A percentile compares a stretch with the other conserved stretches of the same genome.
phyloP scores from a whole-genome alignment of 2,888 invertebrate genomes.

The Nemapogon koenigi region DNA sequence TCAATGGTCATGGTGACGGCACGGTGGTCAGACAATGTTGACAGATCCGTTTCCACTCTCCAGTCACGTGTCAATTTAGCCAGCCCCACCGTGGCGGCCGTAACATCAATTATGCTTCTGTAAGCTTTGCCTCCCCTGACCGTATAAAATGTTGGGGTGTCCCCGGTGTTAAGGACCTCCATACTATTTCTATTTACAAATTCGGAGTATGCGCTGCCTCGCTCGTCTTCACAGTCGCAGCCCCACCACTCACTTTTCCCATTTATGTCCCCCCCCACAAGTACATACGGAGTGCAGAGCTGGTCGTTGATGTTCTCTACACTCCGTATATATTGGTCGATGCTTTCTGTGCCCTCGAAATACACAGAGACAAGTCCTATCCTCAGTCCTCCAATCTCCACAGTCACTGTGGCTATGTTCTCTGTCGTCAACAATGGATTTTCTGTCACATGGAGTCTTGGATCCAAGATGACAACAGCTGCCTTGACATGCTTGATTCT shows the following conservation, averaged over 20 bases:
- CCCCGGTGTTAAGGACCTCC: conserved; percentile 14
- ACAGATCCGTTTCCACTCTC: conserved; percentile 14
- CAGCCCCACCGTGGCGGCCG: conserved; percentile 11
- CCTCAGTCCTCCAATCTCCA: conserved; percentile 12
- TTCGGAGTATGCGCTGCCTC: conserved; percentile 10
- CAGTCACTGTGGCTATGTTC: conserved; percentile 15
- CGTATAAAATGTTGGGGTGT: conserved; percentile 16
- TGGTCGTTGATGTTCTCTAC: conserved; percentile 1
- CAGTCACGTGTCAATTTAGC: conserved; percentile 13
- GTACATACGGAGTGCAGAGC: background rate
- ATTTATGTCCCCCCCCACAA: background rate
- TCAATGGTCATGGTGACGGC: conserved; percentile 16
- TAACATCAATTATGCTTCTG: conserved; percentile 14
- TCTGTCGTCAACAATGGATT: conserved; percentile 12
- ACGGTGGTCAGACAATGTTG: conserved; percentile 18
- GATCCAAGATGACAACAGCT: conserved; percentile 12
- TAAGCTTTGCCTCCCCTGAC: conserved; percentile 2
- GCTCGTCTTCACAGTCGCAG: background rate
- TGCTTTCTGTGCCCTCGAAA: conserved; percentile 14
- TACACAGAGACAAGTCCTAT: conserved; percentile 15
- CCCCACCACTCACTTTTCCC: conserved; percentile 11
- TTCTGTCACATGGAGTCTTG: conserved; percentile 7
- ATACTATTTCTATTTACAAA: conserved; percentile 4
- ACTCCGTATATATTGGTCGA: conserved; percentile 12
- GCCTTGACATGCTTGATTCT: conserved; percentile 14